phyloP scores from a whole-genome alignment of 37 sponge, comb jelly and placozoan genomes.

The Spongilla lacustris region DNA sequence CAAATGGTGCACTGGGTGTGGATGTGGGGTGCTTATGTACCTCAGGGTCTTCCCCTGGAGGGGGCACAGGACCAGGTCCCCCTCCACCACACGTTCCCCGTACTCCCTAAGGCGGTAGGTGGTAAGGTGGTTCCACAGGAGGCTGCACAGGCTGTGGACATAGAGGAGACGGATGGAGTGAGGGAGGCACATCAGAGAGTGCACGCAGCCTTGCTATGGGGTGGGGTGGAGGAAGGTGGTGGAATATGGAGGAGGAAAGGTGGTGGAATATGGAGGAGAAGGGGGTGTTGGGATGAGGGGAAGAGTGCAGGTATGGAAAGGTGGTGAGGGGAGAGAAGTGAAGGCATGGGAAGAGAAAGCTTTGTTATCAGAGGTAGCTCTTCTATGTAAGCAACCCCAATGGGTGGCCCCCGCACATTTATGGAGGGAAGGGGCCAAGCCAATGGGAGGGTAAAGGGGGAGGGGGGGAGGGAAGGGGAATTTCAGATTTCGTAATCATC shows the following conservation, averaged over 20 bases:
- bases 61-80: slow-evolving; percentile 46
- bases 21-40: no score
- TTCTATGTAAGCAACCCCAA: no score
- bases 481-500: no score
- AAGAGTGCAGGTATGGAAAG: no score
- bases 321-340: neutral
- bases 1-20: no score
- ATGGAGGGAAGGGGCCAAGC: no score
- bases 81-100: slow-evolving; percentile 54
- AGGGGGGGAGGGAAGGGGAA: neutral
- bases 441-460: neutral
- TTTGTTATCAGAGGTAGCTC: no score
- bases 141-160: slow-evolving; percentile 40
- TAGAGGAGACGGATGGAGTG: slow-evolving; percentile 24
- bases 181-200: slow-evolving; percentile 49
- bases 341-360: neutral
- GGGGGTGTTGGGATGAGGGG: no score
- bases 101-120: slow-evolving; percentile 44
- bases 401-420: no score
- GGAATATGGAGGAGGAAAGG: no score
- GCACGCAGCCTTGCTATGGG: slow-evolving; percentile 27
- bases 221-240: neutral
- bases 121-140: slow-evolving; percentile 68
- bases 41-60: no score
- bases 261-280: no score